Evolutionary conservation across 1,140 invertebrate species (phyloP).

Genomic region (Scaptomyza montana): DNA sequence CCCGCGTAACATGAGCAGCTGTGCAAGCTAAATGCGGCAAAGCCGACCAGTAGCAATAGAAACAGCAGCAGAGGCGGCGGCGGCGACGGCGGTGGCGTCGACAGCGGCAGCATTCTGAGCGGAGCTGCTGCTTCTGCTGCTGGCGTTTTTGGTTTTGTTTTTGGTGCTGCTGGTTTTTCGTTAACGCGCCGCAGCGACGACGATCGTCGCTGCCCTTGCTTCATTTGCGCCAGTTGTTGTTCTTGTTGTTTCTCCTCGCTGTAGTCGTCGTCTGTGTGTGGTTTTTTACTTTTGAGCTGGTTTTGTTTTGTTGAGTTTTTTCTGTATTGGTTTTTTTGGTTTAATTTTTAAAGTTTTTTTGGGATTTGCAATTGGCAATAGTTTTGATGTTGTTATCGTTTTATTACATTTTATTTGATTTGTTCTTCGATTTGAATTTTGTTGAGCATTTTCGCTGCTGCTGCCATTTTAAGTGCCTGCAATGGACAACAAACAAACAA

Average conservation of each 20-base stretch:
- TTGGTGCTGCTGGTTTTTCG: constrained; percentile 37
- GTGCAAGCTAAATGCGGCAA: constrained; percentile 50
- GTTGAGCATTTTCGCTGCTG: constrained; percentile 48
- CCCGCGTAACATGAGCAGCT: constrained; percentile 80
- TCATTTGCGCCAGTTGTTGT: constrained; percentile 65
- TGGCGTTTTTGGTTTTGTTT: constrained; percentile 20
- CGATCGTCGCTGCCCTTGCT: constrained; percentile 62
- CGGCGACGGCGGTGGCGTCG: constrained; percentile 20
- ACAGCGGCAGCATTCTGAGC: constrained; percentile 59
- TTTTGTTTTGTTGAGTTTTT: too few relatives aligned
- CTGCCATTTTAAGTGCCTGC: constrained; percentile 19
- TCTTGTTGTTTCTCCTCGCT: constrained; percentile 23
- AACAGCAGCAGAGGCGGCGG: constrained; percentile 43
- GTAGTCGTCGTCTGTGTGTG: constrained; percentile 4
- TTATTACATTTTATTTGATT: constrained; percentile 25
- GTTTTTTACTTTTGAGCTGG: neutral
- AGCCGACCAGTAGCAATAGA: constrained; percentile 48
- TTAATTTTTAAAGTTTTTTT: neutral
- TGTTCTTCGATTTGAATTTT: constrained; percentile 40
- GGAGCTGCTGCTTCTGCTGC: constrained; percentile 20
- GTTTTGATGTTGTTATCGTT: constrained; percentile 19
- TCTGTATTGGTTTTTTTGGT: too few relatives aligned
- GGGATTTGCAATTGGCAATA: constrained; percentile 25
- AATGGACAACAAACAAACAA: constrained; percentile 35
- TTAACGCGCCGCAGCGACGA: constrained; percentile 68